phyloP scores from a whole-genome alignment of 2,113 vertebrate species.

The Etheostoma cragini region DNA sequence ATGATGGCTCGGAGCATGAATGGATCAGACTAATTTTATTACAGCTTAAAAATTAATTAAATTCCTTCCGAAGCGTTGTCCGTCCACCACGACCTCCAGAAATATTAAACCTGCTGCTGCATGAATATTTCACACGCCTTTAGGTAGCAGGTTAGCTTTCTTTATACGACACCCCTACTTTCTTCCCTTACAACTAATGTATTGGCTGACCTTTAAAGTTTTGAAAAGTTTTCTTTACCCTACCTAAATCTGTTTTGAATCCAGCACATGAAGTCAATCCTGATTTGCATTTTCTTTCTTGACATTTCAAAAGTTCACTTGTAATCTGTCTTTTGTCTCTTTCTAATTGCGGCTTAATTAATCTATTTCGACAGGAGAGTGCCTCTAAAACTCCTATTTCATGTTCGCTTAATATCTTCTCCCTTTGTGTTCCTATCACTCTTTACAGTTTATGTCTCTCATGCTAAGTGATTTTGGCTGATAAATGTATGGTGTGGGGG shows the following conservation, averaged over 20 bases:
- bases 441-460: neutral
- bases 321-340: constrained; percentile 23
- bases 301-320: constrained; percentile 29
- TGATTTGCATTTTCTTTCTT: constrained; percentile 13
- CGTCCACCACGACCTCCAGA: neutral
- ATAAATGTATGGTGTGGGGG: constrained; percentile 2
- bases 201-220: neutral
- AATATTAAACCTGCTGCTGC: constrained; percentile 5
- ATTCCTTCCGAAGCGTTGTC: neutral
- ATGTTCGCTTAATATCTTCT: neutral
- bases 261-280: neutral
- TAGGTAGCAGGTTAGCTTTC: neutral
- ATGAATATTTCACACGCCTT: neutral
- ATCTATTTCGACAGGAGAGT: neutral
- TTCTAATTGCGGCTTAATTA: constrained; percentile 32
- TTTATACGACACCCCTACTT: too few species aligned
- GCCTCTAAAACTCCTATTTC: constrained; percentile 8
- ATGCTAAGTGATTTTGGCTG: constrained; percentile 4
- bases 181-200: neutral
- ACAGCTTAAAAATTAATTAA: neutral
- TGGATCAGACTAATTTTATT: neutral
- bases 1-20: neutral
- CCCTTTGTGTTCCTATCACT: constrained; percentile 8
- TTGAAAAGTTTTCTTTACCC: neutral
- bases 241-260: neutral